Conservation (phyloP, 2,888 invertebrate genomes). For the Eupithecia tripunctaria region DNA sequence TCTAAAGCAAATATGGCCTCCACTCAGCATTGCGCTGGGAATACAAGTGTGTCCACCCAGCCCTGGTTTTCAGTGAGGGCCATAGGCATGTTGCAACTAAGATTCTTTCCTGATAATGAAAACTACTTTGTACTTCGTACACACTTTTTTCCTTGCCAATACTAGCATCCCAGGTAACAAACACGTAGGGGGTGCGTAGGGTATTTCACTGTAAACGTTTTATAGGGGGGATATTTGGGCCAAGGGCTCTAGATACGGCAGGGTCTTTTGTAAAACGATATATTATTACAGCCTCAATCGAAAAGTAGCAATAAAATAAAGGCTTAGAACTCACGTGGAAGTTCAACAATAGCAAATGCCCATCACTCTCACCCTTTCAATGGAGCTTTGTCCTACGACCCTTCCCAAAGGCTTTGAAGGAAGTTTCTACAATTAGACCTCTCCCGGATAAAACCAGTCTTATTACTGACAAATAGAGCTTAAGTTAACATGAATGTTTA, state of each 20-base stretch:
- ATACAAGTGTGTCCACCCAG: no score
- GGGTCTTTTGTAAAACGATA: slow-evolving; percentile 15
- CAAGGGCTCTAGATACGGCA: not conserved
- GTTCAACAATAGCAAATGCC: slow-evolving; percentile 32
- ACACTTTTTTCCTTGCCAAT: no score
- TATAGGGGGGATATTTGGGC: no score
- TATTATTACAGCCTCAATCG: slow-evolving; percentile 22
- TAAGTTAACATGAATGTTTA: slow-evolving; percentile 27
- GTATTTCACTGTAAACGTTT: slow-evolving; percentile 2
- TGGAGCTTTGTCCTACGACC: slow-evolving; percentile 33
- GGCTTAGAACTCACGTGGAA: slow-evolving; percentile 29
- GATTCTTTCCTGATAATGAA: no score
- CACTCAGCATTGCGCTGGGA: no score
- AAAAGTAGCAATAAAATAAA: slow-evolving; percentile 33
- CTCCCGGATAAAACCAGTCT: slow-evolving; percentile 22
- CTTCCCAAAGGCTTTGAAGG: slow-evolving; percentile 32
- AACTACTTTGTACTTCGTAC: no score
- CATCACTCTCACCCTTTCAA: slow-evolving; percentile 34
- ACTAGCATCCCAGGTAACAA: no score
- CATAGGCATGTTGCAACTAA: no score
- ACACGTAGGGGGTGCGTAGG: not conserved
- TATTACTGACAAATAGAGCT: slow-evolving; percentile 27
- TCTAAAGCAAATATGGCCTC: no score
- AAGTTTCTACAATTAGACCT: slow-evolving; percentile 32
- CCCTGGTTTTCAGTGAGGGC: no score